A percentile compares a stretch with the other conserved stretches of the same genome.
Conservation (phyloP, 1,140 invertebrate genomes). For the Trissolcus basalis region DNA sequence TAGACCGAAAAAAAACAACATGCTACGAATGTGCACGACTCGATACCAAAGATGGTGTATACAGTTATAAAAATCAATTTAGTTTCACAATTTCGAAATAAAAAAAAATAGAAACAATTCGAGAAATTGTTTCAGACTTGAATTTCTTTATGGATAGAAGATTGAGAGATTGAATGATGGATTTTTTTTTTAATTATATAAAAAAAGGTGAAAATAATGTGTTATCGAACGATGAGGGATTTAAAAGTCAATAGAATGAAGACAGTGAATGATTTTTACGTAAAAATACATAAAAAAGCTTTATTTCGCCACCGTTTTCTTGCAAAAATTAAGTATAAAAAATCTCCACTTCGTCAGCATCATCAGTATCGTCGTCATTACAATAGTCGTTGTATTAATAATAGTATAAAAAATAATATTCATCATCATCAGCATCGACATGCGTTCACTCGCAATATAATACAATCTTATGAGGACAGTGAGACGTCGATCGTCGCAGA, state of each 20-base stretch:
- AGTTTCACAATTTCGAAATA: too few relatives aligned
- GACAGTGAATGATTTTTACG: slow-evolving; percentile 65
- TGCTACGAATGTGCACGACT: background rate
- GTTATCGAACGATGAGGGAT: too few relatives aligned
- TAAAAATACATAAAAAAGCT: slow-evolving; percentile 77
- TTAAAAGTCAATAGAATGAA: slow-evolving; percentile 20
- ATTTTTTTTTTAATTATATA: too few relatives aligned
- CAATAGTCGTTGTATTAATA: slow-evolving; percentile 39
- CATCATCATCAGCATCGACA: slow-evolving; percentile 61
- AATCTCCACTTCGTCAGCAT: slow-evolving; percentile 63
- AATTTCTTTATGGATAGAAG: too few relatives aligned
- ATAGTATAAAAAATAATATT: slow-evolving; percentile 58
- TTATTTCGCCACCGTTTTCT: slow-evolving; percentile 78
- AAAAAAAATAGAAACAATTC: too few relatives aligned
- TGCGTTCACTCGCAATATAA: slow-evolving; percentile 66
- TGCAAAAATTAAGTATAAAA: slow-evolving; percentile 76
- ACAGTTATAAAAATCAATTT: too few relatives aligned
- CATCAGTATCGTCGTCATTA: slow-evolving; percentile 59
- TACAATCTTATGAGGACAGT: slow-evolving; percentile 66
- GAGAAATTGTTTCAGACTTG: too few relatives aligned
- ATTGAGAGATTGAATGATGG: too few relatives aligned
- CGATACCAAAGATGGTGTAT: too few relatives aligned
- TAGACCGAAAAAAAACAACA: slow-evolving; percentile 19
- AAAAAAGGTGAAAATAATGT: too few relatives aligned
- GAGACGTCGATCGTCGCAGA: slow-evolving; percentile 59